Conservation (phyloP, 2,113 vertebrate genomes). For the Leucopsar rothschildi region DNA sequence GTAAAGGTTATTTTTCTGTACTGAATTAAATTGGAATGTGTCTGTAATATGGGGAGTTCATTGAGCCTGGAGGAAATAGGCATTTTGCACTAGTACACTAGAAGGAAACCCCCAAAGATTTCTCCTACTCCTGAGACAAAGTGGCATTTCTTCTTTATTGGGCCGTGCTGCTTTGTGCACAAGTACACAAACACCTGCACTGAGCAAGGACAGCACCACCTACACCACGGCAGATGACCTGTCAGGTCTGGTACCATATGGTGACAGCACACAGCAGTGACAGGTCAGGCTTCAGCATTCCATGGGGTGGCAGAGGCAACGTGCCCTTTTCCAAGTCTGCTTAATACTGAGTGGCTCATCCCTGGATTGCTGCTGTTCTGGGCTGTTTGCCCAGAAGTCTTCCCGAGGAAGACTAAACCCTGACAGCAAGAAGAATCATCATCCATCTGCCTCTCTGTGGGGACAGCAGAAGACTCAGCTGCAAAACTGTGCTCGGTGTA, state of each 20-base stretch:
- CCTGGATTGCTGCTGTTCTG: neutral
- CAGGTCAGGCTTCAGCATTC: neutral
- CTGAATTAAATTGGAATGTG: accelerated
- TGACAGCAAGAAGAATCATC: neutral
- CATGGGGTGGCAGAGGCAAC: neutral
- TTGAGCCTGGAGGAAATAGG: neutral
- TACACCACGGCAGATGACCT: accelerated
- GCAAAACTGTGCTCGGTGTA: neutral
- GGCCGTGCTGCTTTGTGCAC: neutral
- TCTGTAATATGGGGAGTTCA: neutral
- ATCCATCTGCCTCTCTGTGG: neutral
- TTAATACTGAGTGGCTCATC: neutral
- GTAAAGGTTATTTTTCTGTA: neutral
- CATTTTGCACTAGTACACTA: neutral
- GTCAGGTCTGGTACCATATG: neutral
- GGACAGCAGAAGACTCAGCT: neutral
- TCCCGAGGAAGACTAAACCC: neutral
- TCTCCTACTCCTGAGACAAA: neutral
- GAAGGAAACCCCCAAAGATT: neutral
- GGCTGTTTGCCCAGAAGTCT: neutral
- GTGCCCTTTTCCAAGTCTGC: neutral
- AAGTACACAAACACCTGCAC: accelerated
- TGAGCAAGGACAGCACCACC: neutral
- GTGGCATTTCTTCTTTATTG: accelerated
- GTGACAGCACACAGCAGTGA: neutral